A percentile compares a stretch with the other conserved stretches of the same genome.
These are phyloP conservation scores for Leptocoma aspasia DNA, from an alignment of 2,113 vertebrate genomes.

Conservation along the genomic window DNA sequence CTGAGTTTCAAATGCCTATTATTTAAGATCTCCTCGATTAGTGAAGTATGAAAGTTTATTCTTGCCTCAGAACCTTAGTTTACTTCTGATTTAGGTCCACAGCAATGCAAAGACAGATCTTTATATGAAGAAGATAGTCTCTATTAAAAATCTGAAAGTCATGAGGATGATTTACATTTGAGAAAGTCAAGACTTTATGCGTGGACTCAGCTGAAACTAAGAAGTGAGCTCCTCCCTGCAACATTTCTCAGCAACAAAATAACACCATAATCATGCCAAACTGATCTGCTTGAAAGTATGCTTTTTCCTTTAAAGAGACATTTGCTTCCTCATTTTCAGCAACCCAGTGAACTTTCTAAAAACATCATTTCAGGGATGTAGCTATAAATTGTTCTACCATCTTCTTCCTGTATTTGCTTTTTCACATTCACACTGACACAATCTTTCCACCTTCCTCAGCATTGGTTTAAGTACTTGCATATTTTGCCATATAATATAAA, in stretches of 20 bases:
- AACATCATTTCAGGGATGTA: not conserved
- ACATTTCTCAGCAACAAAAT: not conserved
- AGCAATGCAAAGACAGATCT: not conserved
- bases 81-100: not conserved
- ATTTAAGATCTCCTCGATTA: not conserved
- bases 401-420: not conserved
- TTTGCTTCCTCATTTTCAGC: not conserved
- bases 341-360: not conserved
- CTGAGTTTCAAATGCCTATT: not conserved
- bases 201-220: not conserved
- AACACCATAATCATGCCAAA: not conserved
- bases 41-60: not conserved
- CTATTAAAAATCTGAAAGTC: not conserved
- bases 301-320: not conserved
- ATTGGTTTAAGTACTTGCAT: not conserved
- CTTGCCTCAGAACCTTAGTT: not conserved
- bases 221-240: not conserved
- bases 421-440: not conserved
- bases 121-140: not conserved
- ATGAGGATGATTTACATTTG: not conserved
- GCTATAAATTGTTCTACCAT: accelerated
- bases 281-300: not conserved
- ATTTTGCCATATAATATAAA: not conserved
- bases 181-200: not conserved
- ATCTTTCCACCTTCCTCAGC: not conserved